Evolutionary conservation across 2,888 invertebrate genomes (phyloP).

Genomic region (Chrysomela aeneicollis): DNA sequence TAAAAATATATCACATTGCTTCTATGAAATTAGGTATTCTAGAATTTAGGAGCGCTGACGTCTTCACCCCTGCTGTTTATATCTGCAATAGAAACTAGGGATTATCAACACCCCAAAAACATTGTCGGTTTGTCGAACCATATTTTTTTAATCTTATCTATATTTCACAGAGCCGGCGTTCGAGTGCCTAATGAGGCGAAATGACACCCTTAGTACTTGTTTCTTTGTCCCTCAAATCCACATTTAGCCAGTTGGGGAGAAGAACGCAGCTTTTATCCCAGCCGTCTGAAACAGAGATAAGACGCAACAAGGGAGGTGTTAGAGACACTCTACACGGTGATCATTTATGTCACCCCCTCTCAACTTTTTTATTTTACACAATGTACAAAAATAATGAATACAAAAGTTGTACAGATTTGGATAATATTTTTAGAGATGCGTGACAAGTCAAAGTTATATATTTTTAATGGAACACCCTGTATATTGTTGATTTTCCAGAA

Average conservation of each 20-base stretch:
- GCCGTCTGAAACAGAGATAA: conserved; percentile 20
- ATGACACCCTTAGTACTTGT: conserved; percentile 13
- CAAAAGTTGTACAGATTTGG: too few relatives aligned
- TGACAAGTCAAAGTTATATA: too few relatives aligned
- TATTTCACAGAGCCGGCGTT: conserved; percentile 24
- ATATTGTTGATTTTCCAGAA: too few relatives aligned
- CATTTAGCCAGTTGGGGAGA: conserved; percentile 6
- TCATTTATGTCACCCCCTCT: conserved; percentile 6
- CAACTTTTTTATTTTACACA: too few relatives aligned
- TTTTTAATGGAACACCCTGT: too few relatives aligned
- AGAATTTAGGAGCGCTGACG: too few relatives aligned
- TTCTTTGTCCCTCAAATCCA: conserved; percentile 11
- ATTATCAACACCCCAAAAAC: conserved; percentile 7
- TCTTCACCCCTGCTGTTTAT: too few relatives aligned
- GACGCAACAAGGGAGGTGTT: conserved; percentile 26
- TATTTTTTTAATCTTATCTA: conserved; percentile 26
- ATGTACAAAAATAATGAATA: too few relatives aligned
- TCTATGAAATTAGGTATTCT: too few relatives aligned
- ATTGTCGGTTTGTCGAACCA: conserved; percentile 11
- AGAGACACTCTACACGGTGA: conserved; percentile 3
- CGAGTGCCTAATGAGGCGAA: conserved; percentile 28
- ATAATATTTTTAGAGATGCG: too few relatives aligned
- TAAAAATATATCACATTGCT: too few relatives aligned
- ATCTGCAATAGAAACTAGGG: not conserved
- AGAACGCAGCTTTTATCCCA: conserved; percentile 4